phyloP scores from a whole-genome alignment of 2,888 invertebrate species.

The Agrochola lota region DNA sequence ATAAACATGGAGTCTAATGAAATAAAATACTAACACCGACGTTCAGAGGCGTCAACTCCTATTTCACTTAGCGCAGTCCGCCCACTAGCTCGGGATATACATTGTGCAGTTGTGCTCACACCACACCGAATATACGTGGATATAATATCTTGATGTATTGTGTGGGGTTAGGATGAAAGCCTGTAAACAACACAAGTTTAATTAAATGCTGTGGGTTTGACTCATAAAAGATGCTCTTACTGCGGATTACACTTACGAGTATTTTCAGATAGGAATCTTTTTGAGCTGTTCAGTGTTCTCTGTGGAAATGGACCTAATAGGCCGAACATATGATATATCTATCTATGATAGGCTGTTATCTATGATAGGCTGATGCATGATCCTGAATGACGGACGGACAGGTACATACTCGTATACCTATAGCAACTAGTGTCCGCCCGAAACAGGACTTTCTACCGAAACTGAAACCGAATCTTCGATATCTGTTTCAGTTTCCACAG shows the following conservation, averaged over 20 bases:
- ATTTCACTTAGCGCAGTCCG: constrained; percentile 74
- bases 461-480: no score
- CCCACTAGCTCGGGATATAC: constrained; percentile 66
- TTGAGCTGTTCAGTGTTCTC: neutral
- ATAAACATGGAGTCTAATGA: constrained; percentile 65
- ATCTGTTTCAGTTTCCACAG: no score
- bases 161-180: neutral
- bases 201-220: neutral
- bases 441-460: no score
- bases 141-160: constrained; percentile 41
- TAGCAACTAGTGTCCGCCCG: neutral
- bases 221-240: neutral
- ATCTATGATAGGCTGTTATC: neutral
- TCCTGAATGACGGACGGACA: neutral
- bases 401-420: neutral
- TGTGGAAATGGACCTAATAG: neutral
- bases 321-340: neutral
- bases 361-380: neutral
- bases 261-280: constrained; percentile 12
- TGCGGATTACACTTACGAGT: neutral
- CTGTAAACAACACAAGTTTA: constrained; percentile 4
- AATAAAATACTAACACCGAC: constrained; percentile 67
- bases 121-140: constrained; percentile 26
- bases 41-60: constrained; percentile 73
- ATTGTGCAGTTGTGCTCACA: constrained; percentile 49